These are phyloP conservation scores for Neosilurus hyrtlii DNA, from an alignment of 2,797 vertebrate genomes.

Conservation along the genomic window DNA sequence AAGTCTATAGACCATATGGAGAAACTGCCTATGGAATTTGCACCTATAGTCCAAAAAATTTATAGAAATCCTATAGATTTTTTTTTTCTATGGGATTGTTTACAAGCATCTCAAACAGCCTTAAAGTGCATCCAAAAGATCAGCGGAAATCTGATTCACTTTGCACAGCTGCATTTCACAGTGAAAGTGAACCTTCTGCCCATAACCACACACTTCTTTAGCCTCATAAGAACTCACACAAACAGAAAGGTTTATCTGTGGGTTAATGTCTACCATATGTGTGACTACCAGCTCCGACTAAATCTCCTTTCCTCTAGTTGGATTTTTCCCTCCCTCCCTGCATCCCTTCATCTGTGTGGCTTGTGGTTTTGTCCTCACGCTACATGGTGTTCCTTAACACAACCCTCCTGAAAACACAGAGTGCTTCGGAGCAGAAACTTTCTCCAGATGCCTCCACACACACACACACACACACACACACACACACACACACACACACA, in stretches of 20 bases:
- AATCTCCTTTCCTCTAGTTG: slow-evolving; percentile 25
- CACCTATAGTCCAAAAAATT: too few relatives aligned
- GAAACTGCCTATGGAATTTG: too few relatives aligned
- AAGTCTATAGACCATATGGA: too few relatives aligned
- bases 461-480: slow-evolving; percentile 35
- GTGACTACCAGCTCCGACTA: neutral
- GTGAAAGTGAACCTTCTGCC: neutral
- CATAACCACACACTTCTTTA: neutral
- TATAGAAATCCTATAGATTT: too few relatives aligned
- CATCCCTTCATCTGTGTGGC: neutral
- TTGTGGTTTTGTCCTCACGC: neutral
- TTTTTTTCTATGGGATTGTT: too few relatives aligned
- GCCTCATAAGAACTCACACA: neutral
- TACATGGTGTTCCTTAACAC: slow-evolving; percentile 34
- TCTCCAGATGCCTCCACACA: neutral
- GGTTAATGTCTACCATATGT: slow-evolving; percentile 28
- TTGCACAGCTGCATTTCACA: neutral
- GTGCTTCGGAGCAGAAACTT: slow-evolving; percentile 15
- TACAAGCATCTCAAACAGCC: neutral
- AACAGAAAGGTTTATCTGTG: slow-evolving; percentile 22
- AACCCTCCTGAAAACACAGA: slow-evolving; percentile 50
- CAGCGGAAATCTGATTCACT: neutral
- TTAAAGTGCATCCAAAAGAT: neutral
- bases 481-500: slow-evolving; percentile 30
- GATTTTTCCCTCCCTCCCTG: neutral